phyloP scores from a whole-genome alignment of 2,888 invertebrate genomes.

The Melangyna quadrimaculata region DNA sequence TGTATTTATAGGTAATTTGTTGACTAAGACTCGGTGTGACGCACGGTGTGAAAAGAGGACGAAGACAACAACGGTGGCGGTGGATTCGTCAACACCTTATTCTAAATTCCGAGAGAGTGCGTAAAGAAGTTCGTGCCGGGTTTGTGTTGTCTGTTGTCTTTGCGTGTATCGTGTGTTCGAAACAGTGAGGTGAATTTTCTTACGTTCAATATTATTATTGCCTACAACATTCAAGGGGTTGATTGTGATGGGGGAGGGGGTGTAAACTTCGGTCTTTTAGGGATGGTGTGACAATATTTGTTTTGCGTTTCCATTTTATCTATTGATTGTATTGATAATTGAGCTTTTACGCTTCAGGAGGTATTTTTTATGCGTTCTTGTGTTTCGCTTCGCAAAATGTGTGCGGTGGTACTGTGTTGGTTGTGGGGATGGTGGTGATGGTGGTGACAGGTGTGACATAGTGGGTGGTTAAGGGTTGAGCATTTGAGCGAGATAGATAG shows the following conservation, averaged over 20 bases:
- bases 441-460: background rate
- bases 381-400: slow-evolving; percentile 2
- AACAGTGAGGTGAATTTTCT: slow-evolving; percentile 24
- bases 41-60: background rate
- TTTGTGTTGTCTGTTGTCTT: background rate
- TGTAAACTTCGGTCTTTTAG: background rate
- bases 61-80: background rate
- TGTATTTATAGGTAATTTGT: slow-evolving; percentile 31
- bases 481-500: slow-evolving; percentile 33
- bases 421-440: background rate
- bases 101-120: slow-evolving; percentile 18
- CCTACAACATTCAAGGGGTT: background rate
- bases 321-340: slow-evolving; percentile 63
- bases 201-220: background rate
- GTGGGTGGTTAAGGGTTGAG: slow-evolving; percentile 16
- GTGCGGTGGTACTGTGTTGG: background rate
- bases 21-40: background rate
- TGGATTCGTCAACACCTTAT: background rate
- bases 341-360: slow-evolving; percentile 45
- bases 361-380: slow-evolving; percentile 33
- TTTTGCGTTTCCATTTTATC: slow-evolving; percentile 7
- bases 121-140: slow-evolving; percentile 11
- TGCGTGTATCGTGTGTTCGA: background rate
- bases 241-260: background rate
- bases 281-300: slow-evolving; percentile 23